Conservation (phyloP, 92 coral and sea anemone genomes). For the Epizoanthus rinbou region DNA sequence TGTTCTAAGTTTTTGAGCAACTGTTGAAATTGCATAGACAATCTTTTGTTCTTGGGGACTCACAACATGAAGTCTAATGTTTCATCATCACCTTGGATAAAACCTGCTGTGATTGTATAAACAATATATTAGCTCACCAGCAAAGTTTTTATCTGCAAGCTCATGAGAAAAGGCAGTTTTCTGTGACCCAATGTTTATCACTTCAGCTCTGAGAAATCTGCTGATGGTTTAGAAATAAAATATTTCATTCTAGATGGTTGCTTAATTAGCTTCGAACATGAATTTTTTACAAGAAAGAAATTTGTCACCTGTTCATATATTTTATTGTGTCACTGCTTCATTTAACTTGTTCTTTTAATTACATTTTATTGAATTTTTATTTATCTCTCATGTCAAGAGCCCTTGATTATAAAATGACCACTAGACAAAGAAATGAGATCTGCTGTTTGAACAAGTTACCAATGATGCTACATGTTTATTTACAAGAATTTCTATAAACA, state of each 20-base stretch:
- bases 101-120: slow-evolving; percentile 14
- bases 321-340: background rate
- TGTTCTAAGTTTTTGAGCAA: background rate
- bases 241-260: too few species aligned
- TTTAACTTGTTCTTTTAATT: slow-evolving; percentile 16
- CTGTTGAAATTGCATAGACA: background rate
- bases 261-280: too few species aligned
- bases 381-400: background rate
- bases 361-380: too few species aligned
- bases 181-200: background rate
- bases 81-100: background rate
- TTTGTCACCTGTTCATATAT: background rate
- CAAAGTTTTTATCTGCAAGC: background rate
- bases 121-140: slow-evolving; percentile 1
- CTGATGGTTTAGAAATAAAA: too few species aligned
- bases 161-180: background rate
- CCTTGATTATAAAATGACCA: background rate
- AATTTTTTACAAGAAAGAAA: background rate
- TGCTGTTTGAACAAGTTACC: background rate
- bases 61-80: background rate
- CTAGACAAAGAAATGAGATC: background rate
- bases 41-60: background rate
- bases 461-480: background rate
- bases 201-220: background rate
- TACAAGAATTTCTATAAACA: background rate